Conservation (phyloP, 1,140 invertebrate genomes). For the Magallana ariakensis region DNA sequence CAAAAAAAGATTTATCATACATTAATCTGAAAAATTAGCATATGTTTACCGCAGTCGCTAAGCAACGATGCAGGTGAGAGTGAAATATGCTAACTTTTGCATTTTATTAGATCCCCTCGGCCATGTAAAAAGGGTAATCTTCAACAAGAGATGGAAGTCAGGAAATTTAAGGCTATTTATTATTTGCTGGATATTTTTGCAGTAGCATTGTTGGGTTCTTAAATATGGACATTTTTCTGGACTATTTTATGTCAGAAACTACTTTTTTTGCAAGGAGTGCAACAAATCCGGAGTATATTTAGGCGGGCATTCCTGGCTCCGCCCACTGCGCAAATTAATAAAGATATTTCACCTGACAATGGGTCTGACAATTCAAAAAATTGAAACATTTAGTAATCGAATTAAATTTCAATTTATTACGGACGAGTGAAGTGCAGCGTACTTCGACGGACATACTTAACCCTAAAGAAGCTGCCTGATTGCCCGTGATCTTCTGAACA, state of each 20-base stretch:
- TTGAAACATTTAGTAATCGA: constrained; percentile 34
- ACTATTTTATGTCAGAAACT: constrained; percentile 26
- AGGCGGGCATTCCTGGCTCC: constrained; percentile 17
- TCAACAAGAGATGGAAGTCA: constrained; percentile 1
- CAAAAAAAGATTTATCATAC: constrained; percentile 36
- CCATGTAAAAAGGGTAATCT: not conserved
- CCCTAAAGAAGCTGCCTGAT: no score
- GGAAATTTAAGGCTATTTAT: not conserved
- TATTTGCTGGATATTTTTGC: not conserved
- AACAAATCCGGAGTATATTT: not conserved
- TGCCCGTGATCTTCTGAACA: no score
- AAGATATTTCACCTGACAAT: constrained; percentile 26
- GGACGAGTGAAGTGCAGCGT: not conserved
- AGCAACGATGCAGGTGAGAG: constrained; percentile 50
- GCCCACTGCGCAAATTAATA: constrained; percentile 35
- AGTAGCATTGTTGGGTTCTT: not conserved
- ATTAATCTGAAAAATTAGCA: constrained; percentile 49
- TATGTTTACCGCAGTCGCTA: constrained; percentile 53
- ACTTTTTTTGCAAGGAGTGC: not conserved
- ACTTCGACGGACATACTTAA: not conserved
- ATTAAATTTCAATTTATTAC: constrained; percentile 7
- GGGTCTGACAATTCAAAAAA: constrained; percentile 25
- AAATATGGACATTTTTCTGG: constrained; percentile 1
- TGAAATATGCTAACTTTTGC: constrained; percentile 50
- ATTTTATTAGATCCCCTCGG: constrained; percentile 19